Evolutionary conservation across 2,113 vertebrate genomes (phyloP).

Genomic region (Urocitellus parryii): DNA sequence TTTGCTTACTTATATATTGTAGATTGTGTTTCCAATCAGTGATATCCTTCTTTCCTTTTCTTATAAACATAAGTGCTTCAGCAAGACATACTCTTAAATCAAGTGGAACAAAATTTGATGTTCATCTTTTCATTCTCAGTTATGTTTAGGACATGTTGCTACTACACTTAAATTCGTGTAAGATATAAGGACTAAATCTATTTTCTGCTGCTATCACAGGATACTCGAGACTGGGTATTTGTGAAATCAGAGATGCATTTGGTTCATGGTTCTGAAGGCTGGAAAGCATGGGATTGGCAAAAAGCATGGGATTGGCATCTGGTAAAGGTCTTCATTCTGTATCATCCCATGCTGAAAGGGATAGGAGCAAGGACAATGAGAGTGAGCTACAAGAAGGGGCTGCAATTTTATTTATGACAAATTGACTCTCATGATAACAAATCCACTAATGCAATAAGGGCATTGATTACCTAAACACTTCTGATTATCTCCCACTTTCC

Average conservation of each 20-base stretch:
- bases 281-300: neutral
- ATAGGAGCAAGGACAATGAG: neutral
- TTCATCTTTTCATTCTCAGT: neutral
- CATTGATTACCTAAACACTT: rapidly evolving
- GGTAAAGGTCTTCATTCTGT: neutral
- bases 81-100: neutral
- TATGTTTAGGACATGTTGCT: neutral
- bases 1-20: neutral
- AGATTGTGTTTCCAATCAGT: constrained; percentile 29
- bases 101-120: neutral
- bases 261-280: neutral
- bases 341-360: neutral
- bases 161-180: neutral
- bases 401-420: neutral
- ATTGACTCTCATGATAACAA: neutral
- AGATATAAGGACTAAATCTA: too few relatives aligned
- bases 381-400: rapidly evolving
- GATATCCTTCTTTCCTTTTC: neutral
- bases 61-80: neutral
- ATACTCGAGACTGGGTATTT: neutral
- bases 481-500: neutral
- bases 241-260: neutral
- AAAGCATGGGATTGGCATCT: neutral
- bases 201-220: neutral
- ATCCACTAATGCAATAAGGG: too few relatives aligned